Evolutionary conservation across 1,140 invertebrate species (phyloP), one percentile per base, ranked within the genome.

Genomic region (Vanessa tameamea): DNA sequence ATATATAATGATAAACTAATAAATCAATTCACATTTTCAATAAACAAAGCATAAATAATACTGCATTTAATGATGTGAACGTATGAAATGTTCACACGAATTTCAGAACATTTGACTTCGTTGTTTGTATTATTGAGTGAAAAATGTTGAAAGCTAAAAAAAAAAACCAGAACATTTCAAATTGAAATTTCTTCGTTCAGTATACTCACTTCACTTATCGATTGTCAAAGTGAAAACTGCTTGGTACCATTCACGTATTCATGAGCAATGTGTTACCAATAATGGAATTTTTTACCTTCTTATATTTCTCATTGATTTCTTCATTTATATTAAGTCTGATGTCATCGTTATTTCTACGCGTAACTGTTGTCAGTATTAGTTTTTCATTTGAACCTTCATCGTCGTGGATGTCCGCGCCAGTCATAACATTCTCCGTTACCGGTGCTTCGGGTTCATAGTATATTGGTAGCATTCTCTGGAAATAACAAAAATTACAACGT

Each of bases 381-480:
- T 74, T 83, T 53, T 85, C 85, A 65, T 80, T 70, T 1, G 71
- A 64, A 55, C 68, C 48, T 47, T 81, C 80, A 7, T 69, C 79
- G 63, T 66, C 59, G 73, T 63, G 78, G 8, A 61, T 48, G n/a
- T 72, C 53, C 1, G 43, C 6, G 1, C 51, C 66, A 16, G 65
- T 74, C 61, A 69, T 63, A 2, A 70, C 11, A 31, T 78, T 72
- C 14, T 79, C 78, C 23, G 77, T 72, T 12, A 73, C 63, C 51
- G 79, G 63, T 50, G 72, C 69, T 47, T 79, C 73, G 16, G 80
- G 81, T 37, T 76, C 74, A 71, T 82, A 82, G 57, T 82, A 81
- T 43, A 80, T 73, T 37, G 84, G 78, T 72, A 87, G 53, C 72
- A 87, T 79, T 76, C 77, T 81, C 86, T 89, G 75, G 66, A 83